phyloP scores from a whole-genome alignment of 2,113 vertebrate genomes.

The Triplophysa rosa region DNA sequence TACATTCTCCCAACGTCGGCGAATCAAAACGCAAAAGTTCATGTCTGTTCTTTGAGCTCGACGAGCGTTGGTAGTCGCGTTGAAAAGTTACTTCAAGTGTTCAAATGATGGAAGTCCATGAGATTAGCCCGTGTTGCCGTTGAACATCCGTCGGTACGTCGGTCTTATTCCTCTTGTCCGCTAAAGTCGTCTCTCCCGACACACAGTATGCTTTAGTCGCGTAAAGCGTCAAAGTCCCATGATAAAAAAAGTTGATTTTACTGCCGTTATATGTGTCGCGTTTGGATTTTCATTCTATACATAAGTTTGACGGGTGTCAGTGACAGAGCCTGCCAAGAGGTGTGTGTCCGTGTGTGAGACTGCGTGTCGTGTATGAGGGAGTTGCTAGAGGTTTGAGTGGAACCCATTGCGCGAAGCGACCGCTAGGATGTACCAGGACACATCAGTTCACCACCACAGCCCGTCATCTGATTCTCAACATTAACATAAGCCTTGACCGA shows the following conservation, averaged over 20 bases:
- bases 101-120: background rate
- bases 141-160: background rate
- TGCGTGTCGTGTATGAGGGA: conserved; percentile 65
- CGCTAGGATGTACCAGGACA: conserved; percentile 83
- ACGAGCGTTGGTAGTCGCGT: background rate
- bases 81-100: background rate
- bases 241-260: background rate
- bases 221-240: background rate
- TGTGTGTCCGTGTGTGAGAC: conserved; percentile 60
- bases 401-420: conserved; percentile 76
- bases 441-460: conserved; percentile 61
- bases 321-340: conserved; percentile 58
- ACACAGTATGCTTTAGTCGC: background rate
- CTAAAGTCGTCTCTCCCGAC: background rate
- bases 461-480: conserved; percentile 26
- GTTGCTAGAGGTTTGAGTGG: conserved; percentile 73
- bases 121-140: background rate
- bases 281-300: conserved; percentile 26
- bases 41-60: background rate
- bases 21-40: background rate
- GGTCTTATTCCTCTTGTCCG: conserved; percentile 4
- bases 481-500: background rate
- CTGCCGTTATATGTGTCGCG: background rate
- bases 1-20: background rate
- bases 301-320: conserved; percentile 48